These are phyloP conservation scores for Palythoa grandiflora DNA, from an alignment of 92 coral and sea anemone genomes.

Conservation along the genomic window DNA sequence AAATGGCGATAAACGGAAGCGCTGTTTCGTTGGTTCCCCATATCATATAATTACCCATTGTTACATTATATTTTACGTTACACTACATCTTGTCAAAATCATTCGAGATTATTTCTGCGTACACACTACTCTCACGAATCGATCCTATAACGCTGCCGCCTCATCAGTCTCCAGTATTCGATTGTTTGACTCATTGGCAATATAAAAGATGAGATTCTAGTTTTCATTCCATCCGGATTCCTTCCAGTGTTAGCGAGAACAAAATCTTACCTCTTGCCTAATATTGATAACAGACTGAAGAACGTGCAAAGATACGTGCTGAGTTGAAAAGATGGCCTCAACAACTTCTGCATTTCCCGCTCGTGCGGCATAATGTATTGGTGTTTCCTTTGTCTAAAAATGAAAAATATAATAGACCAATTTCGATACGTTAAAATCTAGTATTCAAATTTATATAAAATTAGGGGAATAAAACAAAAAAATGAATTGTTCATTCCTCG, in stretches of 20 bases:
- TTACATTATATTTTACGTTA: no score
- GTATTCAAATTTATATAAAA: background rate
- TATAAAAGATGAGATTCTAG: background rate
- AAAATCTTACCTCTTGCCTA: conserved; percentile 70
- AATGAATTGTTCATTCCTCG: no score
- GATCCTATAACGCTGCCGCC: no score
- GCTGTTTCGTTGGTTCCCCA: no score
- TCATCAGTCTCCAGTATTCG: no score
- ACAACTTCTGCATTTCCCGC: conserved; percentile 86
- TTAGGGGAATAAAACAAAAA: no score
- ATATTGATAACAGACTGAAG: conserved; percentile 78
- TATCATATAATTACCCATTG: no score
- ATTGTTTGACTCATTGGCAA: no score
- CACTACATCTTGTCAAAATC: no score
- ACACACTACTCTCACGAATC: no score
- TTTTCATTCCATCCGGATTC: background rate
- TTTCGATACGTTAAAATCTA: background rate
- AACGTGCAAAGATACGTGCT: conserved; percentile 74
- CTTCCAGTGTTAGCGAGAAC: background rate
- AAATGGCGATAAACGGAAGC: no score
- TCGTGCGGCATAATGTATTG: conserved; percentile 91
- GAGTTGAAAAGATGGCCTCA: conserved; percentile 74
- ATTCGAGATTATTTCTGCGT: no score
- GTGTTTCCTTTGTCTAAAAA: conserved; percentile 78
- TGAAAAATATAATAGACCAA: background rate